These are phyloP conservation scores for Lycodopsis pacificus DNA, from an alignment of 2,797 vertebrate species.

Conservation along the genomic window DNA sequence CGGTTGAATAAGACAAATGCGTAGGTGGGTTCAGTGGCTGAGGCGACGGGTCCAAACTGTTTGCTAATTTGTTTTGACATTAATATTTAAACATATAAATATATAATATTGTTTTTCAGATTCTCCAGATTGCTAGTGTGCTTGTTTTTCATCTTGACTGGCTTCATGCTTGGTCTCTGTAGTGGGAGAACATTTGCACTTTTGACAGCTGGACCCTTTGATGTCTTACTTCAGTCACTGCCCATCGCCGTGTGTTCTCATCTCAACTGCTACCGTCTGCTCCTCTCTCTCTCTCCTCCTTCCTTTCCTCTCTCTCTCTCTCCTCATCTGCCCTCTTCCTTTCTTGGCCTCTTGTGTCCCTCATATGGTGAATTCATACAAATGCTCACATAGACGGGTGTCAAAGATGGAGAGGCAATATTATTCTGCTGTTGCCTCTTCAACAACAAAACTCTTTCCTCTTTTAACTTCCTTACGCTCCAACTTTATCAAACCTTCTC, in stretches of 20 bases:
- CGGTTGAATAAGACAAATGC: constrained; percentile 15
- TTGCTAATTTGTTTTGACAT: constrained; percentile 8
- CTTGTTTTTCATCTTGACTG: constrained; percentile 42
- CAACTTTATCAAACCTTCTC: constrained; percentile 26
- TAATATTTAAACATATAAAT: constrained; percentile 1
- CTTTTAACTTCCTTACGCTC: constrained; percentile 11
- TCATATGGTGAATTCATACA: constrained; percentile 30
- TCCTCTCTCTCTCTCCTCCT: background rate
- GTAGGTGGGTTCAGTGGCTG: constrained; percentile 11
- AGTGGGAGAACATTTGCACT: constrained; percentile 44
- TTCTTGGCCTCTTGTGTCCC: constrained; percentile 27
- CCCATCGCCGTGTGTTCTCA: constrained; percentile 40
- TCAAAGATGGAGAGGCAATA: constrained; percentile 22
- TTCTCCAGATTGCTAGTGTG: constrained; percentile 12
- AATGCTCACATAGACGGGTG: background rate
- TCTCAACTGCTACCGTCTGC: constrained; percentile 50
- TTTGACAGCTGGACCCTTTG: constrained; percentile 72
- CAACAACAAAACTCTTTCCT: constrained; percentile 20
- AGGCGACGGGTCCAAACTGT: constrained; percentile 20
- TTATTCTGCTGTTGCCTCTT: background rate
- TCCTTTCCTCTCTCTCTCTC: background rate
- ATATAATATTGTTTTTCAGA: background rate
- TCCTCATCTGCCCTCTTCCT: constrained; percentile 31
- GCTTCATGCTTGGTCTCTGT: constrained; percentile 35
- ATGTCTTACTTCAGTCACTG: constrained; percentile 66